A percentile compares a stretch with the other conserved stretches of the same genome.
Conservation (phyloP, 53 echinoderm and acorn worm species). For the Crossaster papposus region DNA sequence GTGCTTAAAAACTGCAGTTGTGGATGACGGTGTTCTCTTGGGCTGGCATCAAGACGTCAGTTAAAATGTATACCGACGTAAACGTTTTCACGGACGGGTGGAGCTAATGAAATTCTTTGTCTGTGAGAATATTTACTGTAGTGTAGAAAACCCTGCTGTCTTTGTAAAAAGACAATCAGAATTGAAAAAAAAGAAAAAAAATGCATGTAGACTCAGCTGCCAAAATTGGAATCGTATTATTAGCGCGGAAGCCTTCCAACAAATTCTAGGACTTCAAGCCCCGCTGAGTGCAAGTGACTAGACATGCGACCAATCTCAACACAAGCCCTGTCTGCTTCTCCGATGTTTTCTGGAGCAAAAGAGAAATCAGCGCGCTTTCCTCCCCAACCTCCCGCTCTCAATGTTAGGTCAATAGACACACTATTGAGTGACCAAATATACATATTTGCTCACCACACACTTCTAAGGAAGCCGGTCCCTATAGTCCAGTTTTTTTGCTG, state of each 20-base stretch:
- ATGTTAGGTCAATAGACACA: conserved; percentile 38
- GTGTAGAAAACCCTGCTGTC: no score
- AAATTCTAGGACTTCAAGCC: background rate
- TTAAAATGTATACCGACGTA: no score
- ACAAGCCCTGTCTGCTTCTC: background rate
- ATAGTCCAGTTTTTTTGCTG: background rate
- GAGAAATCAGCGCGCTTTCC: background rate
- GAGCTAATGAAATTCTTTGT: no score
- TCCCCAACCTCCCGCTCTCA: conserved; percentile 3
- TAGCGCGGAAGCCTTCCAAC: background rate
- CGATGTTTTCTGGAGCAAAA: background rate
- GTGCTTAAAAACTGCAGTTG: no score
- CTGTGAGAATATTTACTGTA: no score
- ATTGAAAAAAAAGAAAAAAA: no score
- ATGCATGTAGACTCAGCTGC: no score
- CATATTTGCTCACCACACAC: conserved; percentile 28
- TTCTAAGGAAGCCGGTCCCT: conserved; percentile 29
- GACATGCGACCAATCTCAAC: background rate
- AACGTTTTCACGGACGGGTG: no score
- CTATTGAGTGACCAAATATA: conserved; percentile 41
- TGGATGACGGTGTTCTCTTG: no score
- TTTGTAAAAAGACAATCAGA: no score
- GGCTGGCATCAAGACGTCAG: no score
- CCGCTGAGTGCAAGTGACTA: background rate
- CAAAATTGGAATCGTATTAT: background rate